Percentiles rank a stretch among this genome's conserved stretches.
These are phyloP conservation scores for Stigmatopora argus DNA, from an alignment of 2,113 vertebrate genomes.

Conservation along the genomic window DNA sequence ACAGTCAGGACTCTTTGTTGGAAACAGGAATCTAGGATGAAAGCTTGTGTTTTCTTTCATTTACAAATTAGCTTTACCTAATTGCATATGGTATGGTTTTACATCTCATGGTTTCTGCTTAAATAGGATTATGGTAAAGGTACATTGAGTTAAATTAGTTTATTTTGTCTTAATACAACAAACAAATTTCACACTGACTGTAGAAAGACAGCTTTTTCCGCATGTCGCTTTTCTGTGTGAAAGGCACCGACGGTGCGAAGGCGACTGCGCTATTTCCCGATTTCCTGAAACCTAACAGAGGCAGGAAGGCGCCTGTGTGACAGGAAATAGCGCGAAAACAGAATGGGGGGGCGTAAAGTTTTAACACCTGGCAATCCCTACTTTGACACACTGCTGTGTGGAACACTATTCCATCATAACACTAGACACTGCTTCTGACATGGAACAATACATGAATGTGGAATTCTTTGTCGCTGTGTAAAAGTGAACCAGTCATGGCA, in stretches of 20 bases:
- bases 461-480: not conserved
- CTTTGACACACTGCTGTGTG: not conserved
- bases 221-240: not conserved
- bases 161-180: not conserved
- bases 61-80: not conserved
- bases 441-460: not conserved
- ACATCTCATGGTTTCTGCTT: not conserved
- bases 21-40: slow-evolving; percentile 3
- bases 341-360: not conserved
- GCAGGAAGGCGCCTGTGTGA: not conserved
- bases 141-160: not conserved
- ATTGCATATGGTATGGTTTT: not conserved
- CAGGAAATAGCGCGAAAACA: not conserved
- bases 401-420: not conserved
- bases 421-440: not conserved
- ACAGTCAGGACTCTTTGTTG: not conserved
- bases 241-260: not conserved
- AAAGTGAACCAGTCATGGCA: no score
- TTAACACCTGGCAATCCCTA: not conserved
- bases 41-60: not conserved
- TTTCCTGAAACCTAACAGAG: not conserved
- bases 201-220: not conserved
- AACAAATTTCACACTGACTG: not conserved
- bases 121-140: not conserved
- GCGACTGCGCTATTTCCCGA: not conserved